Evolutionary conservation across 2,888 invertebrate species (phyloP).

Genomic region (Drosophila affinis): DNA sequence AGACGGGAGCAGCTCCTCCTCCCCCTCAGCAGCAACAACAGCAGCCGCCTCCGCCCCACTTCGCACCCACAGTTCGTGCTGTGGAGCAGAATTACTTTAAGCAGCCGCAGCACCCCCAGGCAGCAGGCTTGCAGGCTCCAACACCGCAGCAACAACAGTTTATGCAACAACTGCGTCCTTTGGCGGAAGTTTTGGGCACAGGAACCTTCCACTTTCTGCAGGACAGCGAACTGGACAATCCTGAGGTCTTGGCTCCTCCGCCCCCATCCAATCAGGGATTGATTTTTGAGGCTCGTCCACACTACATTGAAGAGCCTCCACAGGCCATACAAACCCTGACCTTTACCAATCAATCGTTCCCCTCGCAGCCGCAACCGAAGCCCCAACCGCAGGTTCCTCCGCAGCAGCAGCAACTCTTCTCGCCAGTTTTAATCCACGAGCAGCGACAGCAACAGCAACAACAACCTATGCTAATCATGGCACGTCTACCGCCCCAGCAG

Average conservation of each 20-base stretch:
- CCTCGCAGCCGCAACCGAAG: constrained; percentile 80
- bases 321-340: constrained; percentile 91
- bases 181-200: constrained; percentile 90
- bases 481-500: constrained; percentile 67
- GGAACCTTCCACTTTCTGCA: constrained; percentile 93
- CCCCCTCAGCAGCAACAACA: constrained; percentile 56
- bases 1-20: constrained; percentile 49
- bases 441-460: constrained; percentile 67
- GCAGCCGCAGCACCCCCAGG: constrained; percentile 61
- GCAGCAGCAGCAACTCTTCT: constrained; percentile 72
- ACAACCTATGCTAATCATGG: constrained; percentile 74
- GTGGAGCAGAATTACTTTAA: constrained; percentile 88
- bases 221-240: constrained; percentile 94
- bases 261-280: constrained; percentile 66
- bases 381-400: constrained; percentile 47
- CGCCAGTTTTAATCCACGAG: constrained; percentile 68
- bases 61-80: constrained; percentile 86
- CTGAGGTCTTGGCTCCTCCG: constrained; percentile 84
- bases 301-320: constrained; percentile 71
- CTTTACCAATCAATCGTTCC: constrained; percentile 93
- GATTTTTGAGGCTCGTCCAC: constrained; percentile 63
- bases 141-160: constrained; percentile 85
- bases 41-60: constrained; percentile 57
- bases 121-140: constrained; percentile 80
- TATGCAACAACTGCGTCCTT: constrained; percentile 87